These are phyloP conservation scores for Aphelenchoides besseyi DNA, from an alignment of 1,140 invertebrate genomes.

Conservation along the genomic window DNA sequence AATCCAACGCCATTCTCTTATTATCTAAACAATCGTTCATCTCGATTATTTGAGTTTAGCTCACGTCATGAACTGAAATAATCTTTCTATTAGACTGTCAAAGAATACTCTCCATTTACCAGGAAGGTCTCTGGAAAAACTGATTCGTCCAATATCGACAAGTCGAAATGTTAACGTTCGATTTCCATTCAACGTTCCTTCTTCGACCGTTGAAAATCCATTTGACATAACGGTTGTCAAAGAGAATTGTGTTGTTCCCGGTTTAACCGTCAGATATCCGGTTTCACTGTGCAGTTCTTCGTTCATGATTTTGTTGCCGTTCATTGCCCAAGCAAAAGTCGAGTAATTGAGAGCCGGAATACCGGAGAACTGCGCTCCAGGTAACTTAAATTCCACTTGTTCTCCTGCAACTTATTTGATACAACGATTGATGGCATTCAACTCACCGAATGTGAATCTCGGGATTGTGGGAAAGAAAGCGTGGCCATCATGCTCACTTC, in stretches of 20 bases:
- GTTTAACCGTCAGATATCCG: slow-evolving; percentile 56
- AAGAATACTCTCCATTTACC: too few species aligned
- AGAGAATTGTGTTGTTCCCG: slow-evolving; percentile 47
- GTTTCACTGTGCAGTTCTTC: slow-evolving; percentile 60
- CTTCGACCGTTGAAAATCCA: slow-evolving; percentile 61
- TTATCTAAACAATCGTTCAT: slow-evolving; percentile 44
- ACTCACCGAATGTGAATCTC: not conserved
- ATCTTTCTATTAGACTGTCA: too few species aligned
- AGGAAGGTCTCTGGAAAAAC: slow-evolving; percentile 58
- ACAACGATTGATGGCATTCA: slow-evolving; percentile 59
- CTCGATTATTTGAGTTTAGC: slow-evolving; percentile 12
- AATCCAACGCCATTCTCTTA: slow-evolving; percentile 55
- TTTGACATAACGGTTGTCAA: slow-evolving; percentile 62
- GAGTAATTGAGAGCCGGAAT: slow-evolving; percentile 58
- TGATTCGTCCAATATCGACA: slow-evolving; percentile 60
- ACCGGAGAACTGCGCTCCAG: slow-evolving; percentile 44
- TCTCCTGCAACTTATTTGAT: slow-evolving; percentile 62
- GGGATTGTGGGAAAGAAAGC: slow-evolving; percentile 8
- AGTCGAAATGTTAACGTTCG: slow-evolving; percentile 43
- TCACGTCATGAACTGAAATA: slow-evolving; percentile 61
- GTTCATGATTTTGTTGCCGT: slow-evolving; percentile 41
- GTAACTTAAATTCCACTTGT: slow-evolving; percentile 53
- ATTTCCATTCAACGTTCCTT: slow-evolving; percentile 34
- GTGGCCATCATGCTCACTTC: slow-evolving; percentile 59
- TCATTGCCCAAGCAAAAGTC: slow-evolving; percentile 61